These are phyloP conservation scores for Napeogenes sylphis DNA, from an alignment of 2,888 invertebrate species.

Conservation along the genomic window DNA sequence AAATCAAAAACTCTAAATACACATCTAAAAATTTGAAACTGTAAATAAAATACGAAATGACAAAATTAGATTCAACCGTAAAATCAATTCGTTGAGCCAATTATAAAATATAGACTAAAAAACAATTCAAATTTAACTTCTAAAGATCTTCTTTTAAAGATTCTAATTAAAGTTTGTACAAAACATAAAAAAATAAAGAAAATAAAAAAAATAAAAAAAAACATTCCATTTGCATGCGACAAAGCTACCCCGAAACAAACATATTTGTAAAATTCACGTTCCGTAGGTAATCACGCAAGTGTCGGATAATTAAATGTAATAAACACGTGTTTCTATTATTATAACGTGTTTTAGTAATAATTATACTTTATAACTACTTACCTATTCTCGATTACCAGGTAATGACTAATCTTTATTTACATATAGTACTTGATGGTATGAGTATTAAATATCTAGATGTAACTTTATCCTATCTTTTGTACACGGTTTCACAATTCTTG, in stretches of 20 bases:
- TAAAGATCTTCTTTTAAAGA: no score
- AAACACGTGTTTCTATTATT: not conserved
- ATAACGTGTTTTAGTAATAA: not conserved
- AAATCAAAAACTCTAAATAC: no score
- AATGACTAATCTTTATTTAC: no score
- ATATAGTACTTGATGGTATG: not conserved
- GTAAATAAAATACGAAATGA: no score
- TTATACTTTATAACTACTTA: no score
- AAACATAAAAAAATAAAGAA: no score
- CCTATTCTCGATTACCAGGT: no score
- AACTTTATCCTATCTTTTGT: not conserved
- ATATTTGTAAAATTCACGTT: constrained; percentile 19
- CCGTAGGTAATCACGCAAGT: constrained; percentile 2
- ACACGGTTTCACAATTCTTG: not conserved
- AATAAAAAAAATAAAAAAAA: constrained; percentile 5
- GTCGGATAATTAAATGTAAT: constrained; percentile 3
- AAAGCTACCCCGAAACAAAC: constrained; percentile 14
- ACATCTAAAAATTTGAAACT: no score
- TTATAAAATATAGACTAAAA: no score
- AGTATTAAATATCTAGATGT: not conserved
- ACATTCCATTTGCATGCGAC: constrained; percentile 11
- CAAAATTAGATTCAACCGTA: not conserved
- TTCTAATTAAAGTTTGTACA: no score
- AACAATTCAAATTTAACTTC: no score
- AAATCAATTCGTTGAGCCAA: not conserved